Evolutionary conservation across 2,113 vertebrate genomes (phyloP), one percentile per base, ranked within the genome.

Genomic region (Bubo bubo): DNA sequence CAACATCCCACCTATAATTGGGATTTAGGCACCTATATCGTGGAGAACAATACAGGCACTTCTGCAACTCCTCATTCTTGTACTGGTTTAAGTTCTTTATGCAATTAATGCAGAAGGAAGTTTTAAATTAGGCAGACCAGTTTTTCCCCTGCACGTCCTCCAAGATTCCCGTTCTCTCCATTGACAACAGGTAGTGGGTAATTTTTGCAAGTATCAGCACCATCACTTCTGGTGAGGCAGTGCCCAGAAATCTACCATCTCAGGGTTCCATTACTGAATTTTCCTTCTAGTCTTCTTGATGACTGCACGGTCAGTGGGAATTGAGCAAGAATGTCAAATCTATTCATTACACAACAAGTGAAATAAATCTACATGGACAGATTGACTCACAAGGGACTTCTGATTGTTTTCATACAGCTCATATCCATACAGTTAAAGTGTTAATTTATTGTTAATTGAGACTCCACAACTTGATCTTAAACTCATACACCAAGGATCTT

Each of bases 171-270:
- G 9, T 84, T 84, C 27, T 56, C 19, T 53, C 12, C 14, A 9
- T 9, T 66, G 45, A 52, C 14, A 76, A 6, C 7, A 56, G 27
- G 18, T 35, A 43, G 15, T 50, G 59, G 30, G 4, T 47, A 49
- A 64, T 0, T 1, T 26, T 26, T 73, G 22, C 32, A 55, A 20
- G 0, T 1, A 22, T 21, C 50, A 53, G 23, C 47, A 34, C 23
- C 72, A 67, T 58, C 37, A 22, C 18, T 76, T 47, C 20, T 70
- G 17, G 18, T 39, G 45, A 84, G 20, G 4, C 6, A 13, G 12
- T 2, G 1, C 12, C 26, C n/a, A 16, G 32, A 76, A 64, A 50
- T 52, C 26, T 34, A 5, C 24, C 5, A 5, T 21, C 18, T 82
- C 49, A 72, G 26, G 2, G 14, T 20, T 7, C 7, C 13, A 9